Conservation (phyloP, 2,113 vertebrate genomes). For the Cyprinodon brontotheroides region DNA sequence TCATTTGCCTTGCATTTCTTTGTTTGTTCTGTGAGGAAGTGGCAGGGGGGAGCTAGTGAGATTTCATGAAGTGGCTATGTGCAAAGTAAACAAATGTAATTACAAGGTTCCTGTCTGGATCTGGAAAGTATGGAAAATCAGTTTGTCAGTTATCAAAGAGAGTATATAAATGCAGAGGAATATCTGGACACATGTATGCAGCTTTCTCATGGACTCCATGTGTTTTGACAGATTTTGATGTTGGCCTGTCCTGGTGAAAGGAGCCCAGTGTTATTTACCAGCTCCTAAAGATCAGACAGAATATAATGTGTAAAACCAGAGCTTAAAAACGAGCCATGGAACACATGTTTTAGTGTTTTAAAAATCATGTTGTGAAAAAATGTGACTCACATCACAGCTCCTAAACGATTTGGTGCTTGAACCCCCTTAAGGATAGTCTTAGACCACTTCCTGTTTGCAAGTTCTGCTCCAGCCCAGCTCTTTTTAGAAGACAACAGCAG, state of each 20-base stretch:
- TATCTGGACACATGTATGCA: not conserved
- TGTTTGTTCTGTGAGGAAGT: constrained; percentile 59
- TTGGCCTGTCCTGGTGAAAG: not conserved
- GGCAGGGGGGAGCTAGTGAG: constrained; percentile 40
- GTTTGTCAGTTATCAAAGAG: constrained; percentile 37
- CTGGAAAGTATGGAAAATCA: constrained; percentile 52
- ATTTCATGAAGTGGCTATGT: constrained; percentile 46
- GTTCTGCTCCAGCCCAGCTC: constrained; percentile 35
- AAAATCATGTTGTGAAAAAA: constrained; percentile 20
- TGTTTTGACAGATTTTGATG: not conserved
- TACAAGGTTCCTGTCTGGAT: constrained; percentile 43
- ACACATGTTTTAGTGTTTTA: constrained; percentile 30
- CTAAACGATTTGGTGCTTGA: constrained; percentile 38
- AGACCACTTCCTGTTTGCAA: constrained; percentile 71
- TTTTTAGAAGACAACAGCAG: constrained; percentile 51
- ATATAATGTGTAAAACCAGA: constrained; percentile 2
- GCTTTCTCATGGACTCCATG: not conserved
- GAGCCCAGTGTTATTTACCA: not conserved
- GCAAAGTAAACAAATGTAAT: constrained; percentile 63
- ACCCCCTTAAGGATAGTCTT: constrained; percentile 39
- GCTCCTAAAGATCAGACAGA: constrained; percentile 3
- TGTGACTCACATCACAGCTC: constrained; percentile 30
- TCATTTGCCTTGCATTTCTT: constrained; percentile 51
- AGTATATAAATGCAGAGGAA: constrained; percentile 14
- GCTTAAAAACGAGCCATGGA: constrained; percentile 24